Base-by-base conservation (phyloP, 2,797 vertebrate genomes). In the Rallus crepitans region DNA sequence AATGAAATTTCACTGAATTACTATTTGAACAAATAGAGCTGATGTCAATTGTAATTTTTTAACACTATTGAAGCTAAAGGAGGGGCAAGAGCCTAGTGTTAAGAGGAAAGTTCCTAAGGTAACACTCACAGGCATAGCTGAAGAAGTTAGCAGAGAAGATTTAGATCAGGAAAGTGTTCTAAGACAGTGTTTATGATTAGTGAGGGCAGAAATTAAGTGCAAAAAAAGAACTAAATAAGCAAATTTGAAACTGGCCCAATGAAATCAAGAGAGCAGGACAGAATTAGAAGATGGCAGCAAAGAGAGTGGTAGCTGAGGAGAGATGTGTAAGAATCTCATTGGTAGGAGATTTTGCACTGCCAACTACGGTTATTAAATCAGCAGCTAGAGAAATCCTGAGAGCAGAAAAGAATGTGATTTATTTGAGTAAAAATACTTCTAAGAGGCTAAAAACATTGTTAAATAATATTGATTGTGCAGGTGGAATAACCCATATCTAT, bases 361-460 rank as follows among this genome's bases (percentile, higher is more conserved):
- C 60, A 68, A 5, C 79, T n/a, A 63, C 68, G 57, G 76, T 94
- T 94, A 94, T 95, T 94, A 94, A 93, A 93, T 57, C 69, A 83
- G 72, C 57, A 92, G 25, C 47, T 42, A 78, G 77, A 95, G 81
- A 76, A 93, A 65, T 71, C 35, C 61, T 25, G 53, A 64, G 85
- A 90, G 87, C 80, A 83, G 53, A 50, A 71, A 77, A 71, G 18
- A 15, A 20, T 75, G 39, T 80, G 79, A 93, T 86, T 82, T 33
- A 94, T 85, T 17, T 52, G 35, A 89, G 33, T 56, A 66, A 91
- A 93, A 88, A 78, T 85, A 86, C 37, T 89, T 78, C 30, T 64
- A 87, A 75, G 57, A 77, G 81, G 57, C 57, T 50, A 71, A 82
- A 85, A 90, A 9, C 20, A 30, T 30, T 64, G 40, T 94, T 96